Evolutionary conservation across 1,140 invertebrate genomes (phyloP).

Genomic region (Cylas formicarius): DNA sequence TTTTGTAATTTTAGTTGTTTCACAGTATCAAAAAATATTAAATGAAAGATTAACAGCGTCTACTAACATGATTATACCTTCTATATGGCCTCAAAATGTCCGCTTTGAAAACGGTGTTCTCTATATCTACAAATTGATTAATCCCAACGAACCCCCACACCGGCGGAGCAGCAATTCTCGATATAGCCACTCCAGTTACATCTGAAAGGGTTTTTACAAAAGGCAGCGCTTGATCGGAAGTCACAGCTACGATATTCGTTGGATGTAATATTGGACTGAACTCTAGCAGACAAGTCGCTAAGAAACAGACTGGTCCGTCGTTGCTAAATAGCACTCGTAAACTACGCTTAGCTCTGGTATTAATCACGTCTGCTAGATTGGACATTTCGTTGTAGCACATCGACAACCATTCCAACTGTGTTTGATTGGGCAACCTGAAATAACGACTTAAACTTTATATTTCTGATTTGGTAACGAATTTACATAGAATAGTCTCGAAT

Average conservation of each 20-base stretch:
- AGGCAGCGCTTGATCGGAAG: conserved; percentile 45
- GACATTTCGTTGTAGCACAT: conserved; percentile 20
- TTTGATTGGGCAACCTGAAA: background rate
- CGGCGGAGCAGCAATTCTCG: conserved; percentile 46
- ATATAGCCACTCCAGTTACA: conserved; percentile 39
- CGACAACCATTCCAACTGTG: conserved; percentile 14
- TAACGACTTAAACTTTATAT: background rate
- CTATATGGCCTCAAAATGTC: conserved; percentile 41
- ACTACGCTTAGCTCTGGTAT: conserved; percentile 34
- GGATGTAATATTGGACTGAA: conserved; percentile 37
- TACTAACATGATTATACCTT: conserved; percentile 32
- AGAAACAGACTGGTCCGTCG: conserved; percentile 46
- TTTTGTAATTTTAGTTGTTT: no score
- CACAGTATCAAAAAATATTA: no score
- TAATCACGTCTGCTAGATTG: conserved; percentile 36
- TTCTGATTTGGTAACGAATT: background rate
- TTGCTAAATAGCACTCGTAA: conserved; percentile 44
- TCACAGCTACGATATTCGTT: conserved; percentile 45
- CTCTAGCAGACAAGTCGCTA: conserved; percentile 44
- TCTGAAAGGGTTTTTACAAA: conserved; percentile 37
- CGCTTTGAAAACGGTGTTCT: conserved; percentile 43
- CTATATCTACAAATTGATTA: conserved; percentile 46
- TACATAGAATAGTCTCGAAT: background rate
- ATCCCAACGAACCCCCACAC: conserved; percentile 50
- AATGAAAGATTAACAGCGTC: no score